Percentiles rank a stretch among this genome's conserved stretches.
phyloP scores from a whole-genome alignment of 37 sponge, comb jelly and placozoan species.

The Diacarnus erythraeanus region DNA sequence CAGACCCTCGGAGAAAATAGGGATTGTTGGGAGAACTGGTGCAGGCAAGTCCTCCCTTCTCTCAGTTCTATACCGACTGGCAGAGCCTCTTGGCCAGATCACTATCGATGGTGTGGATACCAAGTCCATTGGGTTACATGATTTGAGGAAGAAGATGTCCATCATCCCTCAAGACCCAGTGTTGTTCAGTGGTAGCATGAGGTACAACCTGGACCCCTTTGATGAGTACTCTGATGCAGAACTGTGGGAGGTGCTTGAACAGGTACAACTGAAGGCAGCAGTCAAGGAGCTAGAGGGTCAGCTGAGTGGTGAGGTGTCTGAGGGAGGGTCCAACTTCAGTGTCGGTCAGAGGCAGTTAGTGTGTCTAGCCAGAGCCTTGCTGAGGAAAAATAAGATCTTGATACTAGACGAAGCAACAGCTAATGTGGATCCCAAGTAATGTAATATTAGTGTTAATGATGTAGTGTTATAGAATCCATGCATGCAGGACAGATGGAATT shows the following conservation, averaged over 20 bases:
- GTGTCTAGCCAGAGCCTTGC: conserved; percentile 84
- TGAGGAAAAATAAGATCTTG: conserved; percentile 76
- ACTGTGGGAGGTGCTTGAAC: conserved; percentile 81
- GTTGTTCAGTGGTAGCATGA: conserved; percentile 87
- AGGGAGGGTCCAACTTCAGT: conserved; percentile 86
- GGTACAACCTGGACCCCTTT: conserved; percentile 95
- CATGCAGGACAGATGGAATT: conserved; percentile 81
- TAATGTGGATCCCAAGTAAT: conserved; percentile 78
- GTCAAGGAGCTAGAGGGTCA: conserved; percentile 55
- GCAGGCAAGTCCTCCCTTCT: conserved; percentile 93
- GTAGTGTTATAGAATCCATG: not conserved
- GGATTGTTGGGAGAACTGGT: conserved; percentile 93
- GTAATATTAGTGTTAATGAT: not conserved
- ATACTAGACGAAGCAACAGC: conserved; percentile 91
- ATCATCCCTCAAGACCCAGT: conserved; percentile 96
- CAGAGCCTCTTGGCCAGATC: conserved; percentile 78
- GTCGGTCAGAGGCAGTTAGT: conserved; percentile 89
- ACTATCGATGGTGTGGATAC: conserved; percentile 78
- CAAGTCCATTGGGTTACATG: conserved; percentile 80
- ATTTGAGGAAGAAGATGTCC: conserved; percentile 75
- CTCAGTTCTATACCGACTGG: conserved; percentile 82
- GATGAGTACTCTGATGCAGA: conserved; percentile 59
- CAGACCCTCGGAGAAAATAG: conserved; percentile 78
- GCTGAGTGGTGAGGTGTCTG: conserved; percentile 57
- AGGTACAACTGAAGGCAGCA: conserved; percentile 76